A percentile compares a stretch with the other conserved stretches of the same genome.
Evolutionary conservation across 2,113 vertebrate species (phyloP).

Genomic region (Lophochroa leadbeateri): DNA sequence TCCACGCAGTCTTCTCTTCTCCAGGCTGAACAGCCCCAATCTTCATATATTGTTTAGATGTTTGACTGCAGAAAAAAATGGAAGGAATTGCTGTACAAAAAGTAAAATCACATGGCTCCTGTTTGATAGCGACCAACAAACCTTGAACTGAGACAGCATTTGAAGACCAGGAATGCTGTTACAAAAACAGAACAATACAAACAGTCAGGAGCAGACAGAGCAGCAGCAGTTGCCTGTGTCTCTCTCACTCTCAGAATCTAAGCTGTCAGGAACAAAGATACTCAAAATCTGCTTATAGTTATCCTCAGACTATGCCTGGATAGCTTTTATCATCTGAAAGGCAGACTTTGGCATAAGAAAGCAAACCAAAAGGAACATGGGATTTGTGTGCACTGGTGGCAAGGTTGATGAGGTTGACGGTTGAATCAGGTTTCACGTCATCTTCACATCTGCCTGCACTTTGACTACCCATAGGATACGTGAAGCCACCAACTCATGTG

Average conservation of each 20-base stretch:
- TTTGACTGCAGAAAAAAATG: accelerated
- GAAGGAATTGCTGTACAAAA: not conserved
- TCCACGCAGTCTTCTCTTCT: too few species aligned
- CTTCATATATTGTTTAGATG: not conserved
- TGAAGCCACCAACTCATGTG: not conserved
- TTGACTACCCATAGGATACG: accelerated
- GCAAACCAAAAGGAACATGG: not conserved
- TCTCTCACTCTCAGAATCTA: not conserved
- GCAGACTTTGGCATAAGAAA: not conserved
- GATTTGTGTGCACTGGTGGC: not conserved
- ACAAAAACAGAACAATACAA: not conserved
- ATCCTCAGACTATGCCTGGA: not conserved
- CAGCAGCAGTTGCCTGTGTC: not conserved
- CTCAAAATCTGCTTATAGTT: not conserved
- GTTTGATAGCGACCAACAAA: not conserved
- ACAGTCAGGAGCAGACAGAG: not conserved
- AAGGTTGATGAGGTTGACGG: not conserved
- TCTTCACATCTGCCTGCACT: not conserved
- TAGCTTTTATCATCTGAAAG: not conserved
- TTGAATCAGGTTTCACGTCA: not conserved
- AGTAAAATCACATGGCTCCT: not conserved
- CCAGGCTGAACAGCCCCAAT: too few species aligned
- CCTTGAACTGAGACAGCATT: not conserved
- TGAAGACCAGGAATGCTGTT: not conserved
- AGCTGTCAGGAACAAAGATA: not conserved